Conservation (phyloP, 2,113 vertebrate species). For the Regulus satrapa region DNA sequence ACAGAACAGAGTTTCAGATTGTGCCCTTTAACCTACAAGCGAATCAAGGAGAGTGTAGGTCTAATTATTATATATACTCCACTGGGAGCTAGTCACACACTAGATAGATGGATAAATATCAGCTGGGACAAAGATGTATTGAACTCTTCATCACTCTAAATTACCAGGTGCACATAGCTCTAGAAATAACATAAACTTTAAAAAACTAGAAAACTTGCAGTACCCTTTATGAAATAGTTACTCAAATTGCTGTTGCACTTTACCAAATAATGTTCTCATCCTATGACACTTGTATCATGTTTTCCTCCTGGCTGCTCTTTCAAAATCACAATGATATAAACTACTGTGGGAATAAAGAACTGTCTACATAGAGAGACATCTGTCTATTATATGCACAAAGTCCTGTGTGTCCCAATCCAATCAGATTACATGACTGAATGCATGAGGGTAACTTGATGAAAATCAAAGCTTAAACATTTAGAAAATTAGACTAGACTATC, state of each 20-base stretch:
- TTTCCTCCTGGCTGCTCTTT: neutral
- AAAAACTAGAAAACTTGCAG: constrained; percentile 14
- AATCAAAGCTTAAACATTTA: neutral
- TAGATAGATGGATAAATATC: constrained; percentile 50
- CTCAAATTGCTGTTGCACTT: neutral
- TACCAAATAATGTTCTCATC: neutral
- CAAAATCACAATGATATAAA: neutral
- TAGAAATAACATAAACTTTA: constrained; percentile 33
- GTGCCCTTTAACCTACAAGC: constrained; percentile 50
- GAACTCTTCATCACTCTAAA: constrained; percentile 57
- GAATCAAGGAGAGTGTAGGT: constrained; percentile 16
- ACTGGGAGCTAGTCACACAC: constrained; percentile 7
- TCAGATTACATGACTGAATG: neutral
- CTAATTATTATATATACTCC: constrained; percentile 58
- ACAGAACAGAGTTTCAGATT: constrained; percentile 52
- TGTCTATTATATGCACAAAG: neutral
- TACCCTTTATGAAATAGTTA: constrained; percentile 2
- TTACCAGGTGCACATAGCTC: constrained; percentile 6
- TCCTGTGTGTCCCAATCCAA: neutral
- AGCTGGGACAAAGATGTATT: constrained; percentile 7
- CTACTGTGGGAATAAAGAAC: neutral
- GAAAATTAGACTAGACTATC: neutral
- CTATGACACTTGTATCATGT: neutral
- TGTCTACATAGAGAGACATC: neutral
- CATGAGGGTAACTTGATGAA: neutral